Conservation (phyloP, 2,113 vertebrate genomes). For the Leptobrachium leishanense region DNA sequence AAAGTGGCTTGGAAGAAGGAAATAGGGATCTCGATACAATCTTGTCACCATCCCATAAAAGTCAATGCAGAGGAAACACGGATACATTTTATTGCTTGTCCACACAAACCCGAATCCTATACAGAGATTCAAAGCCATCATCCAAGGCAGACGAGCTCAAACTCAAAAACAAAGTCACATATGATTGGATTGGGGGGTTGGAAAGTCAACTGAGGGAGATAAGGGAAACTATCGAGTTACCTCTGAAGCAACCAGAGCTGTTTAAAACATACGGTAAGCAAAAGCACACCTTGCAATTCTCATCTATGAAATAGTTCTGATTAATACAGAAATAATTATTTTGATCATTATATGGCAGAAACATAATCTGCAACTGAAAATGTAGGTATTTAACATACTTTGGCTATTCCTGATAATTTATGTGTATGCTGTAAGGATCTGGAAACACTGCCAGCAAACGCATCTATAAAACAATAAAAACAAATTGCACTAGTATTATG, state of each 20-base stretch:
- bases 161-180: conserved; percentile 72
- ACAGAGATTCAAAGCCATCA: conserved; percentile 52
- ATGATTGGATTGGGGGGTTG: conserved; percentile 90
- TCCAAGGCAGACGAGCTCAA: conserved; percentile 47
- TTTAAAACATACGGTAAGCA: conserved; percentile 83
- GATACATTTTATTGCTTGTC: conserved; percentile 84
- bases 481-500: no score
- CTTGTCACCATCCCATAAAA: conserved; percentile 45
- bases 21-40: conserved; percentile 21
- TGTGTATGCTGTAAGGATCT: no score
- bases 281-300: background rate
- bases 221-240: conserved; percentile 88
- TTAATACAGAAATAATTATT: no score
- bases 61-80: conserved; percentile 50
- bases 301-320: no score
- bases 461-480: no score
- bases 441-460: no score
- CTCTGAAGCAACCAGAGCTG: conserved; percentile 84
- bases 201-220: conserved; percentile 79
- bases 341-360: no score
- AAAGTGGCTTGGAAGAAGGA: background rate
- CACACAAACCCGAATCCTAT: conserved; percentile 71
- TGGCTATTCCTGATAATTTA: no score
- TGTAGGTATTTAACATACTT: no score
- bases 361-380: no score